A percentile compares a stretch with the other conserved stretches of the same genome.
phyloP scores from a whole-genome alignment of 2,888 invertebrate genomes.

The Drosophila leonis region DNA sequence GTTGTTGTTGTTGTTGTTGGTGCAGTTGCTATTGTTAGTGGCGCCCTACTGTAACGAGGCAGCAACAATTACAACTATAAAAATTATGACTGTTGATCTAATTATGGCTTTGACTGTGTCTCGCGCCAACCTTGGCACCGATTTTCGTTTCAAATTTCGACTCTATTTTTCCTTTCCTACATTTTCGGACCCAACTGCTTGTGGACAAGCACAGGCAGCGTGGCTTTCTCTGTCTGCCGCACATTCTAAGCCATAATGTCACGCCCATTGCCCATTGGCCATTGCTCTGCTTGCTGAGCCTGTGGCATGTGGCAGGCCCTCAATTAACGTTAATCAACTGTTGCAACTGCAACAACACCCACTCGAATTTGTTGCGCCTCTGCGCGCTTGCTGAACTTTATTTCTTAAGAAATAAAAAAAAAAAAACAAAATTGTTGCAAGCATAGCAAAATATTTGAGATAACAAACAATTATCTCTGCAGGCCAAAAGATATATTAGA shows the following conservation, averaged over 20 bases:
- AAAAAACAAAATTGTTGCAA: constrained; percentile 15
- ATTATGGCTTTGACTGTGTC: constrained; percentile 67
- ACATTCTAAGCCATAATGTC: constrained; percentile 35
- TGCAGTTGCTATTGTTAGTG: constrained; percentile 33
- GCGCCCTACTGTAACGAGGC: constrained; percentile 57
- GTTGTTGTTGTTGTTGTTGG: constrained; percentile 30
- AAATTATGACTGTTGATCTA: constrained; percentile 80
- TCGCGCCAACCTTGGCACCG: constrained; percentile 74
- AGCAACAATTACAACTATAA: constrained; percentile 57
- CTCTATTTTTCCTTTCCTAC: constrained; percentile 12
- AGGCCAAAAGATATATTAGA: constrained; percentile 33
- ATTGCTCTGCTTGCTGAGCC: constrained; percentile 1
- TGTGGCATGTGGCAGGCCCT: constrained; percentile 16
- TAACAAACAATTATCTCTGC: constrained; percentile 67
- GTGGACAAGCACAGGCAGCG: background rate
- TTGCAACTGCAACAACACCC: constrained; percentile 19
- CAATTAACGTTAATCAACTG: constrained; percentile 43
- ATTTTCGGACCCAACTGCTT: background rate
- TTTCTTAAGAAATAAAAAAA: constrained; percentile 12
- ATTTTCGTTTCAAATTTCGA: constrained; percentile 36
- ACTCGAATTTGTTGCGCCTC: background rate
- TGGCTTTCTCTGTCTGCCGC: constrained; percentile 30
- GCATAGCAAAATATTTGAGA: constrained; percentile 54
- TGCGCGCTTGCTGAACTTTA: constrained; percentile 22
- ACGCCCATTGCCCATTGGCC: constrained; percentile 21